phyloP scores from a whole-genome alignment of 2,888 invertebrate genomes.

The Drosophila parthenogenetica region DNA sequence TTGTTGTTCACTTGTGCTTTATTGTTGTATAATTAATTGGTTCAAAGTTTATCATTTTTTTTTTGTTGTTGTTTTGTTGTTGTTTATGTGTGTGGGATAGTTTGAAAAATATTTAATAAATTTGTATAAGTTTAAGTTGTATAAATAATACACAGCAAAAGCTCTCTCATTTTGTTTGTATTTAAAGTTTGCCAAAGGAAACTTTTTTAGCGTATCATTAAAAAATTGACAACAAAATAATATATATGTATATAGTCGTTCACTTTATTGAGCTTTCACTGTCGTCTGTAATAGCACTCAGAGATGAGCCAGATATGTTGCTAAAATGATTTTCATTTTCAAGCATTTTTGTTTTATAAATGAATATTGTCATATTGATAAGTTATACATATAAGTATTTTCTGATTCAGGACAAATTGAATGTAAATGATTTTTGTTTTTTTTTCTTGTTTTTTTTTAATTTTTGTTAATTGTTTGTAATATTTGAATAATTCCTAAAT shows the following conservation, averaged over 20 bases:
- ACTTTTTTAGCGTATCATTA: background rate
- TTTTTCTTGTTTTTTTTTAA: background rate
- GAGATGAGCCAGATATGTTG: conserved; percentile 30
- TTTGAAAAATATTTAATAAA: background rate
- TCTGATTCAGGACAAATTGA: conserved; percentile 3
- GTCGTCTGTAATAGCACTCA: background rate
- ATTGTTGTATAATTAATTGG: conserved; percentile 66
- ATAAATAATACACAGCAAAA: background rate
- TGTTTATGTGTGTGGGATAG: conserved; percentile 13
- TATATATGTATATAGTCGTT: background rate
- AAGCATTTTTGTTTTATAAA: conserved; percentile 2
- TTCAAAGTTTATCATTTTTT: conserved; percentile 57
- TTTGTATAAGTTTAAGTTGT: background rate
- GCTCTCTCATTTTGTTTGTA: background rate
- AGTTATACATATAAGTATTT: background rate
- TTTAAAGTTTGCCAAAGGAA: background rate
- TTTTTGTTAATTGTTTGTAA: conserved; percentile 1
- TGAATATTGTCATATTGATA: conserved; percentile 18
- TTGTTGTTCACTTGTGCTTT: conserved; percentile 50
- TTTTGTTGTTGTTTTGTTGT: conserved; percentile 1
- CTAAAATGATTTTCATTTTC: conserved; percentile 12
- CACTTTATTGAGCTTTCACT: conserved; percentile 4
- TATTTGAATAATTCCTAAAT: conserved; percentile 16
- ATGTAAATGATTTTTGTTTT: conserved; percentile 10
- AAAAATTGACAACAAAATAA: background rate